Evolutionary conservation across 2,113 vertebrate species (phyloP).

Genomic region (Hemiscyllium ocellatum): DNA sequence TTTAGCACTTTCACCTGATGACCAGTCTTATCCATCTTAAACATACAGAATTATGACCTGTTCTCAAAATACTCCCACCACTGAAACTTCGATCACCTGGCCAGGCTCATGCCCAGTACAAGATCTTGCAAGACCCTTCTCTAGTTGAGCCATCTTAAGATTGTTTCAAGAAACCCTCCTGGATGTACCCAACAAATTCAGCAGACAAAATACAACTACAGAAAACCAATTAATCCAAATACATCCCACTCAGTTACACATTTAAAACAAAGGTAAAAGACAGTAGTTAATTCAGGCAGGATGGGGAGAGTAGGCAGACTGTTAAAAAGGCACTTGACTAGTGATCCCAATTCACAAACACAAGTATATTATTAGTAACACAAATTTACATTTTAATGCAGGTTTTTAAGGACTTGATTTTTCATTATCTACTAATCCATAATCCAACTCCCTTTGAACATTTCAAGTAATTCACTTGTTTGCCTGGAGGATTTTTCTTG

Average conservation of each 20-base stretch:
- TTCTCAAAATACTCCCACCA: too few relatives aligned
- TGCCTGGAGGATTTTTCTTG: background rate
- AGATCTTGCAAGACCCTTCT: too few relatives aligned
- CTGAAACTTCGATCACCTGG: too few relatives aligned
- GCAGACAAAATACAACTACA: background rate
- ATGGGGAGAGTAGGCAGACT: too few relatives aligned
- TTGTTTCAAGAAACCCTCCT: too few relatives aligned
- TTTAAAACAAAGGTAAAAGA: background rate
- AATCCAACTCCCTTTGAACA: background rate
- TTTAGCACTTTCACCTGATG: too few relatives aligned
- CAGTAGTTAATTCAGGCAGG: background rate
- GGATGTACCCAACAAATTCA: too few relatives aligned
- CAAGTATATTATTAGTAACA: too few relatives aligned
- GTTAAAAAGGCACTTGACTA: background rate
- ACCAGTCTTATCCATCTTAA: too few relatives aligned
- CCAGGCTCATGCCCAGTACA: too few relatives aligned
- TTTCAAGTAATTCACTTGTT: background rate
- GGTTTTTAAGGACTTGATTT: background rate
- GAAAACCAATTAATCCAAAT: background rate
- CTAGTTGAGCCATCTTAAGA: too few relatives aligned
- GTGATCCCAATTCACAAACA: background rate
- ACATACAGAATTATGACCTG: too few relatives aligned
- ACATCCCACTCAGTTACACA: background rate
- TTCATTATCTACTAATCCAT: background rate
- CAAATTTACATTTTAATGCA: background rate